These are phyloP conservation scores for Alexandromys oeconomus DNA, from an alignment of 2,797 vertebrate species.

Conservation along the genomic window DNA sequence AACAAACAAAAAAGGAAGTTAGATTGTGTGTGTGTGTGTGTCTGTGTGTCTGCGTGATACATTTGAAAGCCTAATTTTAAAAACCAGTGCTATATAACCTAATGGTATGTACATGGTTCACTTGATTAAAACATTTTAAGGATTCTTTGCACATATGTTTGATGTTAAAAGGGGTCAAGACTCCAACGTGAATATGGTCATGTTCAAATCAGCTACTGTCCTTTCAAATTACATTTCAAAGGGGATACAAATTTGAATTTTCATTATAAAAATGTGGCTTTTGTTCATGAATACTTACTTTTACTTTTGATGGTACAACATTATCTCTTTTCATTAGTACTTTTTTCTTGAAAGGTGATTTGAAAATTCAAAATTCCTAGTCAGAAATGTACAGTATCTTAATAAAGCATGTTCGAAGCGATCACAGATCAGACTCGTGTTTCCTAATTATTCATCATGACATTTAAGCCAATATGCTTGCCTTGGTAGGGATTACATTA, in stretches of 20 bases:
- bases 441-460: slow-evolving; percentile 85
- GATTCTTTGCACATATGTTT: slow-evolving; percentile 75
- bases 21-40: neutral
- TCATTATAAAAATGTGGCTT: slow-evolving; percentile 71
- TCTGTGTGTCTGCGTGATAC: neutral
- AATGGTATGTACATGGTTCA: slow-evolving; percentile 35
- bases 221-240: slow-evolving; percentile 80
- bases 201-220: slow-evolving; percentile 63
- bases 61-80: slow-evolving; percentile 41
- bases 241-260: slow-evolving; percentile 75
- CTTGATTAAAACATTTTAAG: slow-evolving; percentile 67
- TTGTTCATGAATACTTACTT: slow-evolving; percentile 68
- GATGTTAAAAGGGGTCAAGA: slow-evolving; percentile 69
- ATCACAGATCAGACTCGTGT: slow-evolving; percentile 80
- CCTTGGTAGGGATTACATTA: slow-evolving; percentile 63
- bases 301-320: slow-evolving; percentile 79
- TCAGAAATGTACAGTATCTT: slow-evolving; percentile 69
- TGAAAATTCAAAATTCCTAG: slow-evolving; percentile 63
- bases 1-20: neutral
- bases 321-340: slow-evolving; percentile 39
- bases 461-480: slow-evolving; percentile 83
- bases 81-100: neutral
- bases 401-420: slow-evolving; percentile 78
- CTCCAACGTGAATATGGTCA: slow-evolving; percentile 52
- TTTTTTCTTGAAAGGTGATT: slow-evolving; percentile 67